These are phyloP conservation scores for Drosophila mettleri DNA, from an alignment of 2,888 invertebrate genomes.

Conservation along the genomic window DNA sequence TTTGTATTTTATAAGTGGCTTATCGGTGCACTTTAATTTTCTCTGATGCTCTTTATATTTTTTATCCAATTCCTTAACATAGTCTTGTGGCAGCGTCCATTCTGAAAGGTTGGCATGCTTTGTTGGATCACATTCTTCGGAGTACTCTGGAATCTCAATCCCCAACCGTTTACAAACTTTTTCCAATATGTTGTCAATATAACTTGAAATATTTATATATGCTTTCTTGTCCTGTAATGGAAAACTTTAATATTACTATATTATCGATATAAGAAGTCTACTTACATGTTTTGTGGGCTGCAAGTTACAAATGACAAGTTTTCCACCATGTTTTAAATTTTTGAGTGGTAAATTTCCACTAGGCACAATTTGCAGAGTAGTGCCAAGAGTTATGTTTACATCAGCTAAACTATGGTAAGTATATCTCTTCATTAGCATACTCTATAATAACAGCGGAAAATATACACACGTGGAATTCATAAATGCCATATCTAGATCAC, in stretches of 20 bases:
- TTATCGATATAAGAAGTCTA: not conserved
- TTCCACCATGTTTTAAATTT: slow-evolving; percentile 93
- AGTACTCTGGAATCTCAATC: slow-evolving; percentile 91
- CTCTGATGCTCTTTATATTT: slow-evolving; percentile 85
- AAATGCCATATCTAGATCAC: slow-evolving; percentile 93
- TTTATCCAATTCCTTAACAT: slow-evolving; percentile 88
- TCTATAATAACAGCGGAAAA: not conserved
- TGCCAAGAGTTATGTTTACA: slow-evolving; percentile 96
- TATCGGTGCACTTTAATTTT: slow-evolving; percentile 14
- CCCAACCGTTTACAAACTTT: slow-evolving; percentile 91
- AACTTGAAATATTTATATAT: slow-evolving; percentile 94
- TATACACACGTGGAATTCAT: slow-evolving; percentile 89
- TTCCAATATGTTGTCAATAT: slow-evolving; percentile 93
- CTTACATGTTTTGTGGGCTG: slow-evolving; percentile 98
- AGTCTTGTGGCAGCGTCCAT: slow-evolving; percentile 90
- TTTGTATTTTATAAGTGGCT: slow-evolving; percentile 19
- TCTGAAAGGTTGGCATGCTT: slow-evolving; percentile 85
- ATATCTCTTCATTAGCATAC: not conserved
- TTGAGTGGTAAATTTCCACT: slow-evolving; percentile 96
- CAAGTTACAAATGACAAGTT: slow-evolving; percentile 96
- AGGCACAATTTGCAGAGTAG: slow-evolving; percentile 98
- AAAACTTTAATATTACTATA: not conserved
- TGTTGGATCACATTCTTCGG: slow-evolving; percentile 88
- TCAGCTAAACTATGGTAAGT: slow-evolving; percentile 91
- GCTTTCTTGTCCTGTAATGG: slow-evolving; percentile 93